Evolutionary conservation across 2,888 invertebrate species (phyloP).

Genomic region (Tetragnatha montana): DNA sequence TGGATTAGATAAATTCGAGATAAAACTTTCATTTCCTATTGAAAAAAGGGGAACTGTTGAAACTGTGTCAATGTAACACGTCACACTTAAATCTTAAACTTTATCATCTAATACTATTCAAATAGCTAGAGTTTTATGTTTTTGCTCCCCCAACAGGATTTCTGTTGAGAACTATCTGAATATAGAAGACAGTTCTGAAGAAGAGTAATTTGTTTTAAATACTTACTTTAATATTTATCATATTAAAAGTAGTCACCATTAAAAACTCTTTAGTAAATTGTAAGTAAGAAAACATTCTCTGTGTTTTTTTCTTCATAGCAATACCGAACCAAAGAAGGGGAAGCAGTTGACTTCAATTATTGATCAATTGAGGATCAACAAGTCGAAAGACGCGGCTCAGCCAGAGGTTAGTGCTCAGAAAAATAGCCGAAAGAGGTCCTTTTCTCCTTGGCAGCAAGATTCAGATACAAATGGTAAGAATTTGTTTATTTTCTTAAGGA

Average conservation of each 20-base stretch:
- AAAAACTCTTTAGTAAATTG: too few species aligned
- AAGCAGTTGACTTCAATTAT: conserved; percentile 72
- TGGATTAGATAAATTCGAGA: too few species aligned
- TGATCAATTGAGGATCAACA: conserved; percentile 73
- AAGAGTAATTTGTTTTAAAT: too few species aligned
- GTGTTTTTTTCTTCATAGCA: conserved; percentile 24
- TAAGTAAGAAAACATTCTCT: neutral
- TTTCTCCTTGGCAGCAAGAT: conserved; percentile 10
- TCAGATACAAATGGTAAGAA: conserved; percentile 37
- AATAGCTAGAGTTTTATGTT: too few species aligned
- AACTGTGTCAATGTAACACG: too few species aligned
- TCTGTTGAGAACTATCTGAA: too few species aligned
- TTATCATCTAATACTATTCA: too few species aligned
- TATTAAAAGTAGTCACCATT: neutral
- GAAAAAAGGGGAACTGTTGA: too few species aligned
- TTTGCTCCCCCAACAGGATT: too few species aligned
- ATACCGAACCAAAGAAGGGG: conserved; percentile 72
- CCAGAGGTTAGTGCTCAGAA: conserved; percentile 5
- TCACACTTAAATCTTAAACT: too few species aligned
- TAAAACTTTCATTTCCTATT: too few species aligned
- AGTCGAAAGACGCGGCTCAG: conserved; percentile 63
- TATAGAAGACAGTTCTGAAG: too few species aligned
- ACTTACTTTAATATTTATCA: neutral
- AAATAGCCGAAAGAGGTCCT: conserved; percentile 12
- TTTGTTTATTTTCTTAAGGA: neutral